phyloP scores from a whole-genome alignment of 2,113 vertebrate species.

The Himantopus leucocephalus region DNA sequence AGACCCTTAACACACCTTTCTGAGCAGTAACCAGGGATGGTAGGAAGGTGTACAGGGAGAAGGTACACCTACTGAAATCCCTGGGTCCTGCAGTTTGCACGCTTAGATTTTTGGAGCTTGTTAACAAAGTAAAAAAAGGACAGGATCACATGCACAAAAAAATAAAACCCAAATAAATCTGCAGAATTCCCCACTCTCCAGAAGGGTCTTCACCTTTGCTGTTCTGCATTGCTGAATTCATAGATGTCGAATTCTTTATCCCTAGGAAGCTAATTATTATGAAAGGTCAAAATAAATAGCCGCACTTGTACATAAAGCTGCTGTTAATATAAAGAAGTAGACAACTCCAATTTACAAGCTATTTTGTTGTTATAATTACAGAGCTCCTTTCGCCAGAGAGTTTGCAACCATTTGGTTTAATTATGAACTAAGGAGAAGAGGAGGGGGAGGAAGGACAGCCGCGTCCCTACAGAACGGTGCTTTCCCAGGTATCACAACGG shows the following conservation, averaged over 20 bases:
- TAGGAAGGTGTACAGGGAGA: background rate
- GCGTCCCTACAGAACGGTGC: background rate
- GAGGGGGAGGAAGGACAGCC: conserved; percentile 46
- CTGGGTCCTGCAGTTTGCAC: background rate
- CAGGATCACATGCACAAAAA: background rate
- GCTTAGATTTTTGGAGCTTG: background rate
- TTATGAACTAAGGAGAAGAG: conserved; percentile 19
- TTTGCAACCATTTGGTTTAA: conserved; percentile 52
- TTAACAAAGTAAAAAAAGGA: background rate
- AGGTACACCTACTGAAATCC: background rate
- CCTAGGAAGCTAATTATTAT: conserved; percentile 64
- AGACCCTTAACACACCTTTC: background rate
- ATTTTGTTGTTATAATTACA: conserved; percentile 74
- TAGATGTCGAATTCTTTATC: conserved; percentile 35
- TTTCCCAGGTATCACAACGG: background rate
- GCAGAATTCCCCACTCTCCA: conserved; percentile 6
- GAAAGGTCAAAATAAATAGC: conserved; percentile 65
- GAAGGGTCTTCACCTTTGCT: conserved; percentile 44
- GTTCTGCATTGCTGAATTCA: conserved; percentile 28
- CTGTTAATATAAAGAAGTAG: conserved; percentile 47
- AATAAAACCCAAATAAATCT: background rate
- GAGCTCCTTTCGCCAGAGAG: conserved; percentile 13
- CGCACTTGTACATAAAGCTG: conserved; percentile 14
- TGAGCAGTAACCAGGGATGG: fast-evolving
- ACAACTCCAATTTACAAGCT: conserved; percentile 52